These are phyloP conservation scores for Chymomyza caudatula DNA, from an alignment of 2,888 invertebrate species.

Conservation along the genomic window DNA sequence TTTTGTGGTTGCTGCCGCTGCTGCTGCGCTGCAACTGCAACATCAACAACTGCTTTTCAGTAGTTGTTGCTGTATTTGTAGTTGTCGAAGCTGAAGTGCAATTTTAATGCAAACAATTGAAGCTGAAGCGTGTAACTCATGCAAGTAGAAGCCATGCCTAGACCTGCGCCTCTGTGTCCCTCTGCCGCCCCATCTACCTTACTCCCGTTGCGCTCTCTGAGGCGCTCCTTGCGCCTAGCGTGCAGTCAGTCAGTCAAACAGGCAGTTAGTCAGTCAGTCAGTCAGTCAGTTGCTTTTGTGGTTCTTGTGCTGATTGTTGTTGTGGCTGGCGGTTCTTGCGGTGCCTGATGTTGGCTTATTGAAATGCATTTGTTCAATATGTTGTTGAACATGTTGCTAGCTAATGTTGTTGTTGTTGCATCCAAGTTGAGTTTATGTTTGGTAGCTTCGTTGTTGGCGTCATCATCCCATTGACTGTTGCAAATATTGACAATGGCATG, in stretches of 20 bases:
- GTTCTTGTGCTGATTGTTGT: conserved; percentile 44
- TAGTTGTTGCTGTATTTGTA: conserved; percentile 42
- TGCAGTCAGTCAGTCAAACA: neutral
- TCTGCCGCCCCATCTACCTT: neutral
- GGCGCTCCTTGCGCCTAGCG: neutral
- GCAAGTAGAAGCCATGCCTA: conserved; percentile 31
- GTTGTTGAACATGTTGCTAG: conserved; percentile 63
- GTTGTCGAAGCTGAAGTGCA: conserved; percentile 67
- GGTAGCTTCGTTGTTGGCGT: conserved; percentile 8
- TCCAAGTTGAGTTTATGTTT: conserved; percentile 6
- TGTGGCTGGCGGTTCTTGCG: conserved; percentile 28
- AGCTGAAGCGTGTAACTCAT: conserved; percentile 63
- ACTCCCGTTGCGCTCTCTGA: neutral
- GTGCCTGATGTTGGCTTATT: conserved; percentile 63
- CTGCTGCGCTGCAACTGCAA: conserved; percentile 27
- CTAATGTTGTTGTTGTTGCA: conserved; percentile 19
- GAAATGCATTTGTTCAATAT: conserved; percentile 69
- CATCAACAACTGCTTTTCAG: conserved; percentile 20
- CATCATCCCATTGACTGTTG: conserved; percentile 57
- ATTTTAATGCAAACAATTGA: conserved; percentile 70
- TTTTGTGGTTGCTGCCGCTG: conserved; percentile 20
- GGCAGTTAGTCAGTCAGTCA: conserved; percentile 19
- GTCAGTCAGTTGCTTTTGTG: conserved; percentile 38
- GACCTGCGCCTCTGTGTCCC: neutral
- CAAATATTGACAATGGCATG: conserved; percentile 65